A percentile compares a stretch with the other conserved stretches of the same genome.
Evolutionary conservation across 2,797 vertebrate species (phyloP).

Genomic region (Myotis daubentonii): DNA sequence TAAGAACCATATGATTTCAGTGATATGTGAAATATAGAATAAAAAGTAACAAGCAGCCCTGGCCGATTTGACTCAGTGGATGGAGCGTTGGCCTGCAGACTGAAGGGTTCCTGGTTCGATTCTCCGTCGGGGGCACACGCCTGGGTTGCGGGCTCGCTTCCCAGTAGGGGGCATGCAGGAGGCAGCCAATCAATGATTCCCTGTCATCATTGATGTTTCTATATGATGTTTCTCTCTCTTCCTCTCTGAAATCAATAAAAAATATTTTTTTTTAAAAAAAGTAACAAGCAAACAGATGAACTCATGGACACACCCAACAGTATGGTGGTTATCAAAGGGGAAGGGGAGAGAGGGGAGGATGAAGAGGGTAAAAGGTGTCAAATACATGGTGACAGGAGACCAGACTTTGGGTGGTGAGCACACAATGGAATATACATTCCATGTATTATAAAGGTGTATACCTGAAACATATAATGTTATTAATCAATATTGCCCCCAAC

Average conservation of each 20-base stretch:
- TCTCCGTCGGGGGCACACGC: too few species aligned
- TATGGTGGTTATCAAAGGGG: not conserved
- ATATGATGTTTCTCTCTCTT: too few species aligned
- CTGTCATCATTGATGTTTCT: too few species aligned
- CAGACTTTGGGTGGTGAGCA: not conserved
- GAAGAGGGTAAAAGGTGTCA: not conserved
- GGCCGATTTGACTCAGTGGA: too few species aligned
- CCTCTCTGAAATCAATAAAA: too few species aligned
- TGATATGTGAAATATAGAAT: not conserved
- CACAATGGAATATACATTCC: not conserved
- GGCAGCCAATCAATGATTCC: too few species aligned
- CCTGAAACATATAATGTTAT: not conserved
- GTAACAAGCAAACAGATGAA: not conserved
- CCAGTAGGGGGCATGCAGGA: too few species aligned
- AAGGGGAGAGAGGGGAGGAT: not conserved
- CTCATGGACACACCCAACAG: not conserved
- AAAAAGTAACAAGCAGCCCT: not conserved
- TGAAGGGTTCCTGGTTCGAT: too few species aligned
- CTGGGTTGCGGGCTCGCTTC: too few species aligned
- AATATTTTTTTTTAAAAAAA: not conserved
- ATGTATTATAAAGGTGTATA: not conserved
- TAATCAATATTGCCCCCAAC: not conserved
- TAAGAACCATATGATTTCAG: not conserved
- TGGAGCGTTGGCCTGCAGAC: too few species aligned
- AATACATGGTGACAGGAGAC: not conserved